Conservation (phyloP, 2,888 invertebrate genomes). For the Amblyjoppa proteus region DNA sequence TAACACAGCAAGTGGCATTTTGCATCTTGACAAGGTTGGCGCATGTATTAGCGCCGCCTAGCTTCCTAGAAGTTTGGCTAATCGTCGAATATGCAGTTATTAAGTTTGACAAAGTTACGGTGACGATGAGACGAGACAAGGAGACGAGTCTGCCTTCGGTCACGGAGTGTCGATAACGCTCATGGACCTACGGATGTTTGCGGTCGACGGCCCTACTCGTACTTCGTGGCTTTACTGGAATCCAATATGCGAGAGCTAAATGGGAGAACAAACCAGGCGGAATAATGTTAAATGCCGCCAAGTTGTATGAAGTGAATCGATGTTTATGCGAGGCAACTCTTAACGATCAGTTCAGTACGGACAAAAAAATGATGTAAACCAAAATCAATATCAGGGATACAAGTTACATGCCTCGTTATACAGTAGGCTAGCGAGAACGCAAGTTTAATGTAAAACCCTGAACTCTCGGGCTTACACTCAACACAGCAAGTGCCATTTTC, state of each 20-base stretch:
- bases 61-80: not conserved
- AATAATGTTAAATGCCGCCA: not conserved
- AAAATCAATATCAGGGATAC: not conserved
- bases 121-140: not conserved
- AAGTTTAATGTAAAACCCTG: not conserved
- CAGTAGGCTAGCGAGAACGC: not conserved
- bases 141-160: not conserved
- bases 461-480: not conserved
- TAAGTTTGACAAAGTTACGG: conserved; percentile 22
- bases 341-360: not conserved
- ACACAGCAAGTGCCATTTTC: not conserved
- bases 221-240: conserved; percentile 16
- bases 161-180: not conserved
- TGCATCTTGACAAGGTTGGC: not conserved
- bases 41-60: not conserved
- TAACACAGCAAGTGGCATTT: not conserved
- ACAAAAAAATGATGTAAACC: not conserved
- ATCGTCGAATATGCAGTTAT: not conserved
- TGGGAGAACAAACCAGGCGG: not conserved
- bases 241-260: conserved; percentile 2
- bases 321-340: not conserved
- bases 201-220: not conserved
- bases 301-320: not conserved
- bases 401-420: not conserved
- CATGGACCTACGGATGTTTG: not conserved